Evolutionary conservation across 2,113 vertebrate species (phyloP).

Genomic region (Hoplias malabaricus): DNA sequence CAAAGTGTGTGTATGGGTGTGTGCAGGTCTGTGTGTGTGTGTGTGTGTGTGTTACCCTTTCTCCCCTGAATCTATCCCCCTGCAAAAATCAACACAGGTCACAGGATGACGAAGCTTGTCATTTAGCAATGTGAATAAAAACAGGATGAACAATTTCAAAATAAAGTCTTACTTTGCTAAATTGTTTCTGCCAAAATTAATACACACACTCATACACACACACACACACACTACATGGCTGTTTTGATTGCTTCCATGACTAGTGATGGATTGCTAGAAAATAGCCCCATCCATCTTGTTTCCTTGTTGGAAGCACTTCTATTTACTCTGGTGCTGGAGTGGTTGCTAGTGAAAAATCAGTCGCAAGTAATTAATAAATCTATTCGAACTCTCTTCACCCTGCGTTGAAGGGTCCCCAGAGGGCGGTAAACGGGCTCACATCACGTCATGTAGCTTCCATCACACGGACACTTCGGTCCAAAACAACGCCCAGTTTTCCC

Average conservation of each 20-base stretch:
- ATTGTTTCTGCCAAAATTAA: background rate
- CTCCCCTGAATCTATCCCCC: conserved; percentile 74
- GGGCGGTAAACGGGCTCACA: background rate
- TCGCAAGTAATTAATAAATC: conserved; percentile 13
- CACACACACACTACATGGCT: conserved; percentile 5
- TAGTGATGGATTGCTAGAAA: background rate
- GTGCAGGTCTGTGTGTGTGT: conserved; percentile 16
- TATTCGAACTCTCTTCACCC: conserved; percentile 5
- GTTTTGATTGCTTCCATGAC: conserved; percentile 1
- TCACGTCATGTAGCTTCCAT: no score
- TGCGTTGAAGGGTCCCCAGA: background rate
- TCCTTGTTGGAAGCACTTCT: background rate
- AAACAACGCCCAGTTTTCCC: background rate
- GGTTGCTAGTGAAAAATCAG: conserved; percentile 3
- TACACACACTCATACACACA: background rate
- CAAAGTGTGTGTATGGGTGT: conserved; percentile 15
- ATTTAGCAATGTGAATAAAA: conserved; percentile 77
- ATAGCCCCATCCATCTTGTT: background rate
- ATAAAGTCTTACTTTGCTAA: conserved; percentile 81
- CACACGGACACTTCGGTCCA: background rate
- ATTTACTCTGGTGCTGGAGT: conserved; percentile 27
- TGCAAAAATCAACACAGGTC: conserved; percentile 74
- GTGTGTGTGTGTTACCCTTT: conserved; percentile 44
- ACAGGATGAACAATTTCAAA: conserved; percentile 77
- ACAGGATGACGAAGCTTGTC: conserved; percentile 73